Evolutionary conservation across 2,113 vertebrate species (phyloP).

Genomic region (Macaca mulatta): DNA sequence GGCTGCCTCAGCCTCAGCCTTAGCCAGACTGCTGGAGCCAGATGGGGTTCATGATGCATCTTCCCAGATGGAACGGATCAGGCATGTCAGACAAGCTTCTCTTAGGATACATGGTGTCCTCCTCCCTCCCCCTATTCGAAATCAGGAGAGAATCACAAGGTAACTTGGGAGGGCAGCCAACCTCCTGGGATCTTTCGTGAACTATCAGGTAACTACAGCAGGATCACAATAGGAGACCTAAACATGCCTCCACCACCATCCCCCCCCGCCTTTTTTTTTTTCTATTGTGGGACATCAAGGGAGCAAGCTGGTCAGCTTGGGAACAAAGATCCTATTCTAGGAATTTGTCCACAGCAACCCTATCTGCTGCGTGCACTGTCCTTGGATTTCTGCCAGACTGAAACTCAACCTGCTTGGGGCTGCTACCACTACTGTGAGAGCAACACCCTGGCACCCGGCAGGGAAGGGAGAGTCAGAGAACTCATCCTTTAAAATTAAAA

Average conservation of each 20-base stretch:
- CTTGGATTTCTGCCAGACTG: slow-evolving; percentile 16
- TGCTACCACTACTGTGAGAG: background rate
- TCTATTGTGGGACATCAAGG: slow-evolving; percentile 75
- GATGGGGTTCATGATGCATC: background rate
- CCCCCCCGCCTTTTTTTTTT: background rate
- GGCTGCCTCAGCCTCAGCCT: background rate
- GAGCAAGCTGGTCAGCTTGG: slow-evolving; percentile 70
- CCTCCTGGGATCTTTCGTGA: background rate
- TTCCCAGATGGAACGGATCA: slow-evolving; percentile 52
- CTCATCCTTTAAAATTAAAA: slow-evolving; percentile 58
- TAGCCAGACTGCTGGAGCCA: slow-evolving; percentile 13
- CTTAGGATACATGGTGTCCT: slow-evolving; percentile 53
- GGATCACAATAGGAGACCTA: slow-evolving; percentile 53
- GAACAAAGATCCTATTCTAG: slow-evolving; percentile 77
- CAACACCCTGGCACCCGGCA: background rate
- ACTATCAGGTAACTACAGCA: slow-evolving; percentile 40
- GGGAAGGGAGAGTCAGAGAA: slow-evolving; percentile 9
- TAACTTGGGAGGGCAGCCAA: slow-evolving; percentile 63
- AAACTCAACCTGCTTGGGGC: slow-evolving; percentile 73
- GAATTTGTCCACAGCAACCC: slow-evolving; percentile 76
- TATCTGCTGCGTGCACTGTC: slow-evolving; percentile 51
- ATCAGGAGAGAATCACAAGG: slow-evolving; percentile 63
- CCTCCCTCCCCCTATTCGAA: background rate
- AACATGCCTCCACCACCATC: background rate
- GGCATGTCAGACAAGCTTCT: slow-evolving; percentile 34